A percentile compares a stretch with the other conserved stretches of the same genome.
Evolutionary conservation across 1,140 invertebrate species (phyloP).

Genomic region (Drosophila ogumai): DNA sequence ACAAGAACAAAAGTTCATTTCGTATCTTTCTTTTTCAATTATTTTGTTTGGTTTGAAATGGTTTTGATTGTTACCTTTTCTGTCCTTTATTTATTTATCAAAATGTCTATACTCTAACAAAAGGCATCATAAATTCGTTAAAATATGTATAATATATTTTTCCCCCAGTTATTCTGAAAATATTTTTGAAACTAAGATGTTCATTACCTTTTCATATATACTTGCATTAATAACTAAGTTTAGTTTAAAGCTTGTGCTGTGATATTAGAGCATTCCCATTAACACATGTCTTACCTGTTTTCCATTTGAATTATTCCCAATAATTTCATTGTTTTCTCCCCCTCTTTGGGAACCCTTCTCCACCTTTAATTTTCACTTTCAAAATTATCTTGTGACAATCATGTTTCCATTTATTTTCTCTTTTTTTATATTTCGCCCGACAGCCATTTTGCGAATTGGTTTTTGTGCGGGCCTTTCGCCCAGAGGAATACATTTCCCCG

Average conservation of each 20-base stretch:
- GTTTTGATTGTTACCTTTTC: not conserved
- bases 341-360: not conserved
- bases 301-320: conserved; percentile 6
- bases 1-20: not conserved
- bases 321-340: not conserved
- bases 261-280: not conserved
- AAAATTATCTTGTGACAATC: conserved; percentile 41
- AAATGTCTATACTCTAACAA: not conserved
- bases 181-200: too few species aligned
- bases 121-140: not conserved
- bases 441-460: conserved; percentile 60
- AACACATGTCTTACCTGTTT: not conserved
- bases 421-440: conserved; percentile 25
- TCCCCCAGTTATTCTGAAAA: too few species aligned
- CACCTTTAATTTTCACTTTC: conserved; percentile 26
- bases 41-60: not conserved
- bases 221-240: not conserved
- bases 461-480: conserved; percentile 6
- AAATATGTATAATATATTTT: too few species aligned
- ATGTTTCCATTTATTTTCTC: conserved; percentile 4
- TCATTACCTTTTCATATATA: too few species aligned
- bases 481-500: conserved; percentile 10
- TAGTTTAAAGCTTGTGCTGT: not conserved
- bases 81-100: not conserved
- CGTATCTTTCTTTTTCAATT: conserved; percentile 25